Percentiles rank a stretch among this genome's conserved stretches.
Evolutionary conservation across 2,888 invertebrate genomes (phyloP).

Genomic region (Dorcus hopei): DNA sequence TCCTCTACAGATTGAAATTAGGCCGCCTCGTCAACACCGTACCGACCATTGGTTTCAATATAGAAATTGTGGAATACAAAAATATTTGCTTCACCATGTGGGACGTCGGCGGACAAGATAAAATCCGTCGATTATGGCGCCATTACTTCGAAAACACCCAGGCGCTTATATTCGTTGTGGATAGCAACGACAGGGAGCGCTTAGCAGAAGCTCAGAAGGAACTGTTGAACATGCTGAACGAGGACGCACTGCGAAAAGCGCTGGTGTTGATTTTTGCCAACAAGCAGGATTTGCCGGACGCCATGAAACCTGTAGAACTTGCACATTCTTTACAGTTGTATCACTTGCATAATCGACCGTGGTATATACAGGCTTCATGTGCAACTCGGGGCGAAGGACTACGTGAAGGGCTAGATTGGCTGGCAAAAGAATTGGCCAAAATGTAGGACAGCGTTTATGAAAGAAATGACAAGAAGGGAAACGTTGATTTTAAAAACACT

Average conservation of each 20-base stretch:
- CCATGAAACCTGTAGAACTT: constrained; percentile 87
- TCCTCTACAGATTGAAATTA: constrained; percentile 90
- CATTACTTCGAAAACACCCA: constrained; percentile 97
- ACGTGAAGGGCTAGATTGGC: constrained; percentile 91
- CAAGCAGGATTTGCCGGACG: constrained; percentile 91
- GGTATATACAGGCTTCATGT: constrained; percentile 92
- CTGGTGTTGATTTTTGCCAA: constrained; percentile 91
- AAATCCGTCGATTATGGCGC: constrained; percentile 93
- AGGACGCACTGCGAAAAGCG: constrained; percentile 89
- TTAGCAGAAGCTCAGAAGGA: constrained; percentile 88
- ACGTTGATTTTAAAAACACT: too few relatives aligned
- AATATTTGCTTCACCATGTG: constrained; percentile 97
- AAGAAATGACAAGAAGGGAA: too few relatives aligned
- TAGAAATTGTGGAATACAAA: constrained; percentile 97
- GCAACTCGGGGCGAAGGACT: constrained; percentile 88
- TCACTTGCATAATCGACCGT: constrained; percentile 74
- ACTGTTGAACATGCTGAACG: constrained; percentile 67
- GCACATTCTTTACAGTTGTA: constrained; percentile 86
- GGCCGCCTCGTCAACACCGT: constrained; percentile 96
- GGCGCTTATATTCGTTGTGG: constrained; percentile 92
- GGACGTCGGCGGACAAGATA: constrained; percentile 98
- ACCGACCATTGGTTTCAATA: constrained; percentile 96
- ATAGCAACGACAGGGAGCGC: constrained; percentile 91
- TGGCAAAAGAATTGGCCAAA: constrained; percentile 81
- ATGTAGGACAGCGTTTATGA: constrained; percentile 49